Base-by-base conservation (phyloP, 37 sponge, comb jelly and placozoan genomes). In the Mnemiopsis leidyi region DNA sequence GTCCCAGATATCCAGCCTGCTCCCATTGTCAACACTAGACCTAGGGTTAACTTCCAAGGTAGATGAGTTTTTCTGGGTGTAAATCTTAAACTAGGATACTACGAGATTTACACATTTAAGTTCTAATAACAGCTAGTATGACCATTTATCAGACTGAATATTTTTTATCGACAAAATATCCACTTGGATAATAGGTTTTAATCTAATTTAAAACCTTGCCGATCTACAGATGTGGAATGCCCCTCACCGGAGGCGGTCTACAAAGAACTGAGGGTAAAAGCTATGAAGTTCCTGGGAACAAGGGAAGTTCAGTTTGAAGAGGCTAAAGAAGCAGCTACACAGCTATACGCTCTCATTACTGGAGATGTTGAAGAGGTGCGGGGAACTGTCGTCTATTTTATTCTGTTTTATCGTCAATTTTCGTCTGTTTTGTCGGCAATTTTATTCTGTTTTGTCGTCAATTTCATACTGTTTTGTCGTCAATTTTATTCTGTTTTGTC, bases 201-300 rank as follows among this genome's bases (percentile, higher is more conserved):
- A 48, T 48, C 5, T 48, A 48, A 18, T 71, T 5, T 28, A 23
- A 18, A 71, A 71, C 75, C 30, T 28, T 71, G 20, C n/a, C 20
- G n/a, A n/a, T n/a, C 75, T 18, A 7, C 75, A 71, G 90, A 40
- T 1, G 61, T 85, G 29, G 36, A 28, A 0, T 85, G 90, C 36
- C 90, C 39, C 1, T 29, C 90, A 9, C n/a, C 38, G 48, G 61
- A 21, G 7, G 35, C 9, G 23, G 3, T 40, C 0, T 39, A 32
- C 90, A 85, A 85, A 38, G 40, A 16, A 5, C 35, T 85, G 38
- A 38, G 90, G 2, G 29, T 28, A 13, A 13, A 37, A 26, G 90
- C 90, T 28, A 85, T 85, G 90, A 38, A 85, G 61, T 85, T 85
- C 48, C 25, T 85, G 1, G 90, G 90, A 2, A 39, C 25, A 7